Conservation (phyloP, 2,888 invertebrate genomes). For the Sarcophaga carnaria region DNA sequence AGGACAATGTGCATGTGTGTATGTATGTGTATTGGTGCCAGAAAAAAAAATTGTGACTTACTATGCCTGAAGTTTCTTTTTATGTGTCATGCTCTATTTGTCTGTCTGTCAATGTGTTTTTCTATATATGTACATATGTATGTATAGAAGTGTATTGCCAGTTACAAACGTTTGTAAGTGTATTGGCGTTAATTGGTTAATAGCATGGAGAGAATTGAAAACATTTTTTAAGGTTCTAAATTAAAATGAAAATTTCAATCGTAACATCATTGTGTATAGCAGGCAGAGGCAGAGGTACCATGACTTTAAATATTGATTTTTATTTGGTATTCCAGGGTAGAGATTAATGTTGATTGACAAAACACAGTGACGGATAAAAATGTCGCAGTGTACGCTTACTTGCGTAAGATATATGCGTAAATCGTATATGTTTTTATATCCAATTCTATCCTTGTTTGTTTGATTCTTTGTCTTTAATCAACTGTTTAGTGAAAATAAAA, state of each 20-base stretch:
- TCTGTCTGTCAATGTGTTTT: neutral
- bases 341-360: neutral
- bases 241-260: slow-evolving; percentile 55
- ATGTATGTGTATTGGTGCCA: neutral
- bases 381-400: too few species aligned
- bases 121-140: neutral
- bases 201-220: slow-evolving; percentile 57
- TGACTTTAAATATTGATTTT: slow-evolving; percentile 48
- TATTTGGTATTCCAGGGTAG: neutral
- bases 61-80: slow-evolving; percentile 17
- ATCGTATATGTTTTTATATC: too few species aligned
- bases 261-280: slow-evolving; percentile 9
- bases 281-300: neutral
- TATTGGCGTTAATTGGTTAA: slow-evolving; percentile 65
- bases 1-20: neutral
- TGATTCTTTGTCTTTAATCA: too few species aligned
- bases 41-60: neutral
- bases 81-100: neutral
- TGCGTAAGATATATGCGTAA: too few species aligned
- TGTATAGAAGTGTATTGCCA: neutral
- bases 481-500: too few species aligned
- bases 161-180: slow-evolving; percentile 20
- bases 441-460: too few species aligned
- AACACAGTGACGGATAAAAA: neutral
- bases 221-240: slow-evolving; percentile 48